Evolutionary conservation across 2,797 vertebrate species (phyloP).

Genomic region (Liasis olivaceus): DNA sequence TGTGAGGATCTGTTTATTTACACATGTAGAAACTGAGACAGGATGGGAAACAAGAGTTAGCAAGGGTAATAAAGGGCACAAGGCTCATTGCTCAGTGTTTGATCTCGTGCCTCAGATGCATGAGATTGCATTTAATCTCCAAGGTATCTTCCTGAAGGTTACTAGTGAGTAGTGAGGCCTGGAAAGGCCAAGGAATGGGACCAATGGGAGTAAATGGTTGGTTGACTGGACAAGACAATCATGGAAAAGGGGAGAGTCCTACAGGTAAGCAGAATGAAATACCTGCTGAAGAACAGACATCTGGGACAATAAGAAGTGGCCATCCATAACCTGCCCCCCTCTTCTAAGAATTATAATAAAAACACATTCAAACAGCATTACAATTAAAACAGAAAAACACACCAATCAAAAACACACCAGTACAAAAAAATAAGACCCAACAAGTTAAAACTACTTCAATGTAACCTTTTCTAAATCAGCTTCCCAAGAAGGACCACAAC

Average conservation of each 20-base stretch:
- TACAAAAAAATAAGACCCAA: not conserved
- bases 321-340: not conserved
- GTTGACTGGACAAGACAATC: not conserved
- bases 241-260: not conserved
- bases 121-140: not conserved
- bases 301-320: not conserved
- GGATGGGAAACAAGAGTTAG: constrained; percentile 18
- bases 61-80: not conserved
- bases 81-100: not conserved
- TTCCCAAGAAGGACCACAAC: not conserved
- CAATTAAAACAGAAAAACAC: not conserved
- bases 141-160: not conserved
- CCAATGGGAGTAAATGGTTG: not conserved
- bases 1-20: constrained; percentile 30
- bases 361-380: not conserved
- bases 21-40: constrained; percentile 10
- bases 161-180: too few species aligned
- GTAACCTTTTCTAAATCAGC: not conserved
- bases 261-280: not conserved
- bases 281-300: not conserved
- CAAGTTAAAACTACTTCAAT: not conserved
- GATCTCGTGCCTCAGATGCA: not conserved
- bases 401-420: not conserved
- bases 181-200: not conserved
- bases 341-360: not conserved